Evolutionary conservation across 2,888 invertebrate species (phyloP).

Genomic region (Dryomyza anilis): DNA sequence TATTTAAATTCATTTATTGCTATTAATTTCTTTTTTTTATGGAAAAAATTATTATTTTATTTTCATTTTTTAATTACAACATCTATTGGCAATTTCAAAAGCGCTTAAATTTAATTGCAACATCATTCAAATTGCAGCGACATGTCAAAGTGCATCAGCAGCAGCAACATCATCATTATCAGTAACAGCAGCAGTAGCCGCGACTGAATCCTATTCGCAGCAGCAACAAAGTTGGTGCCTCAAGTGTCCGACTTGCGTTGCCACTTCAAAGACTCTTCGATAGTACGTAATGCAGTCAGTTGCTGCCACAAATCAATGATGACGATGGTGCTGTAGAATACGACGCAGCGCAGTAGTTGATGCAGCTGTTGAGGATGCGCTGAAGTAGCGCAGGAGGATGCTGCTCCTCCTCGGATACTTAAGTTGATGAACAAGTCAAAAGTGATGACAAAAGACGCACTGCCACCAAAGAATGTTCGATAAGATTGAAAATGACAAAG

Average conservation of each 20-base stretch:
- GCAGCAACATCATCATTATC: too few species aligned
- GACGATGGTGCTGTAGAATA: slow-evolving; percentile 7
- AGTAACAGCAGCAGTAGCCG: too few species aligned
- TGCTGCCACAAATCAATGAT: slow-evolving; percentile 36
- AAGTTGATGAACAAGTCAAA: slow-evolving; percentile 17
- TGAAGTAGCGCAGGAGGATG: neutral
- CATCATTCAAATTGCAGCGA: slow-evolving; percentile 37
- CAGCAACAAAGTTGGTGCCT: too few species aligned
- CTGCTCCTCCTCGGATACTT: neutral
- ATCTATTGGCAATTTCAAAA: neutral
- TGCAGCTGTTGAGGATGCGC: neutral
- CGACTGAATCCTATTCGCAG: too few species aligned
- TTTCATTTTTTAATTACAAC: neutral
- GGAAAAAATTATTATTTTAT: too few species aligned
- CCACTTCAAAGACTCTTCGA: slow-evolving; percentile 45
- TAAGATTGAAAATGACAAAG: slow-evolving; percentile 27
- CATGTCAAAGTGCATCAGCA: slow-evolving; percentile 45
- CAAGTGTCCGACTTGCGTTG: slow-evolving; percentile 43
- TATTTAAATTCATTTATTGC: too few species aligned
- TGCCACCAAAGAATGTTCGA: slow-evolving; percentile 33
- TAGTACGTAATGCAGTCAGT: slow-evolving; percentile 41
- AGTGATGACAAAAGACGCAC: slow-evolving; percentile 26
- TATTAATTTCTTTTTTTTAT: too few species aligned
- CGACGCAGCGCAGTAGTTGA: neutral
- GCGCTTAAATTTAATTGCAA: slow-evolving; percentile 31